These are phyloP conservation scores for Macrosteles quadrilineatus DNA, from an alignment of 1,140 invertebrate genomes.

Conservation along the genomic window DNA sequence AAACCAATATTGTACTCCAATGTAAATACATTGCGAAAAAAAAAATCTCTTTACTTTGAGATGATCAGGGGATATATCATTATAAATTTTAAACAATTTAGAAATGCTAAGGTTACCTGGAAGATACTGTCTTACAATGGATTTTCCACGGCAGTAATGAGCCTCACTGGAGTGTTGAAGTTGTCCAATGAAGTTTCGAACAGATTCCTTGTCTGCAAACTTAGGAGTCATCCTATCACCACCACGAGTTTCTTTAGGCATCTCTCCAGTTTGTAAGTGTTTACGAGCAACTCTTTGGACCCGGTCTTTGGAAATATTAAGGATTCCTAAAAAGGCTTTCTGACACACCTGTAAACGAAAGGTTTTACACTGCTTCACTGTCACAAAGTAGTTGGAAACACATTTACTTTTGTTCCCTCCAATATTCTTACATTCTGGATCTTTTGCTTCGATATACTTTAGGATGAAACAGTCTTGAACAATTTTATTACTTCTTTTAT, in stretches of 20 bases:
- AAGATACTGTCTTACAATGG: conserved; percentile 22
- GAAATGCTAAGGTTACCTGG: neutral
- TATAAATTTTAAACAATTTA: conserved; percentile 11
- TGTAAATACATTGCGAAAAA: conserved; percentile 28
- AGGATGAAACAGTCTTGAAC: too few species aligned
- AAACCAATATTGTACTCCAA: conserved; percentile 30
- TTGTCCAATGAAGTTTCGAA: conserved; percentile 28
- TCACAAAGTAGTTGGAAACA: conserved; percentile 10
- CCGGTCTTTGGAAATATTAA: conserved; percentile 27
- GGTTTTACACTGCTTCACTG: neutral
- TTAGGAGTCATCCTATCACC: conserved; percentile 10
- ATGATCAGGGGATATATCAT: conserved; percentile 6
- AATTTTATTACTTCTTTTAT: too few species aligned
- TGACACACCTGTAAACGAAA: conserved; percentile 25
- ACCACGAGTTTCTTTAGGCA: conserved; percentile 28
- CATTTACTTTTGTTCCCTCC: too few species aligned
- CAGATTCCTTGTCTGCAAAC: conserved; percentile 14
- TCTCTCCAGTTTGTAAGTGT: conserved; percentile 27
- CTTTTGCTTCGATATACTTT: too few species aligned
- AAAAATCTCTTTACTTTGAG: conserved; percentile 30
- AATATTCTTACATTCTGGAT: too few species aligned
- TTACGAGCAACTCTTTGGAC: conserved; percentile 27
- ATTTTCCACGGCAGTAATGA: conserved; percentile 15
- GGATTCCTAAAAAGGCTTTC: conserved; percentile 30
- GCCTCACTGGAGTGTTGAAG: conserved; percentile 17